These are phyloP conservation scores for Entomobrya proxima DNA, from an alignment of 2,888 invertebrate species.

Conservation along the genomic window DNA sequence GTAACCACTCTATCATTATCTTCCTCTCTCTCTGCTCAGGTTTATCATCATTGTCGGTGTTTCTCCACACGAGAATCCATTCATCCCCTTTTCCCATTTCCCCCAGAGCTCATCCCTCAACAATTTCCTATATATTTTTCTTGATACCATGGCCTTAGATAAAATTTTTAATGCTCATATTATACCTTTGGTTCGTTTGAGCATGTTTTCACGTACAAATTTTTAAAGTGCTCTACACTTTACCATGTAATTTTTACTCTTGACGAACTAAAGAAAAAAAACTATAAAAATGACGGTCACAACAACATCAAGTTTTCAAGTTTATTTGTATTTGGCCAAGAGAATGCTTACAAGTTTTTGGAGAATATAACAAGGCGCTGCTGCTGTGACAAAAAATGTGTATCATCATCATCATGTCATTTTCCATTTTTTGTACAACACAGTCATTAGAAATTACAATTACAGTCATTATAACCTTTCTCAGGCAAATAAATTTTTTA, in stretches of 20 bases:
- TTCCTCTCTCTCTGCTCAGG: neutral
- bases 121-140: neutral
- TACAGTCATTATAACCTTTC: slow-evolving; percentile 27
- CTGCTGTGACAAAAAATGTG: slow-evolving; percentile 32
- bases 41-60: slow-evolving; percentile 33
- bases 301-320: slow-evolving; percentile 4
- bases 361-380: neutral
- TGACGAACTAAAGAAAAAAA: neutral
- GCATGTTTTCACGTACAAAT: slow-evolving; percentile 37
- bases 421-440: neutral
- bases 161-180: neutral
- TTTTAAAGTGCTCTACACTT: neutral
- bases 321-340: neutral
- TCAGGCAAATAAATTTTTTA: slow-evolving; percentile 30
- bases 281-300: slow-evolving; percentile 13
- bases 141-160: too few relatives aligned
- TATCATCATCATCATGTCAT: slow-evolving; percentile 18
- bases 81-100: slow-evolving; percentile 12
- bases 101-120: neutral
- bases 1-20: slow-evolving; percentile 52
- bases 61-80: neutral
- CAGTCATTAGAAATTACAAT: slow-evolving; percentile 37
- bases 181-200: neutral
- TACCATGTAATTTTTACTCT: slow-evolving; percentile 35
- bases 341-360: too few relatives aligned